These are phyloP conservation scores for Thereuonema tuberculata DNA, from an alignment of 1,140 invertebrate species.

Conservation along the genomic window DNA sequence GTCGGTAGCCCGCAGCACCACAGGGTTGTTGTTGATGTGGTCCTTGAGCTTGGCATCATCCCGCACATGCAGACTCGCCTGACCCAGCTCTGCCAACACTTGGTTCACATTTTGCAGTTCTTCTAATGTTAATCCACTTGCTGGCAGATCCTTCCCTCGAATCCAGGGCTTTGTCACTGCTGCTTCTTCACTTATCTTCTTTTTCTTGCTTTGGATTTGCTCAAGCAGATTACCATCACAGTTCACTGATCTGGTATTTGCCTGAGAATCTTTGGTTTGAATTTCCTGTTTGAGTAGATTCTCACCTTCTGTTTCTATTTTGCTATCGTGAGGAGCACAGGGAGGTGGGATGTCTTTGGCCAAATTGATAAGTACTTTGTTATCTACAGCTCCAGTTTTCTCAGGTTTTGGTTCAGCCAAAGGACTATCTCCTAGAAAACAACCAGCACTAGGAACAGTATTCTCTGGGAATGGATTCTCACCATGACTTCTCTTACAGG, in stretches of 20 bases:
- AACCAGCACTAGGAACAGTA: background rate
- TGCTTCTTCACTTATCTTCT: background rate
- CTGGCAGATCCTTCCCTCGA: background rate
- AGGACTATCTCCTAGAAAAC: background rate
- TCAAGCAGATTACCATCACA: background rate
- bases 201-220: background rate
- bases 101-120: constrained; percentile 26
- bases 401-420: background rate
- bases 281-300: background rate
- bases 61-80: constrained; percentile 8
- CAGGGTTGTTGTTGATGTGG: constrained; percentile 12
- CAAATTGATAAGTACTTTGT: background rate
- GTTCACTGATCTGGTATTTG: too few relatives aligned
- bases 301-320: background rate
- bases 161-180: background rate
- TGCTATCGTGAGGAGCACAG: background rate
- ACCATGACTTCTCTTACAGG: constrained; percentile 5
- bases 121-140: constrained; percentile 13
- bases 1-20: constrained; percentile 1
- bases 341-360: constrained; percentile 9
- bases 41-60: constrained; percentile 9
- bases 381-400: constrained; percentile 6
- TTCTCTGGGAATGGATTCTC: background rate
- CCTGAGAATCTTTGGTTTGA: too few relatives aligned
- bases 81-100: constrained; percentile 15